These are phyloP conservation scores for Tetramorium bicarinatum DNA, from an alignment of 2,888 invertebrate genomes.

Conservation along the genomic window DNA sequence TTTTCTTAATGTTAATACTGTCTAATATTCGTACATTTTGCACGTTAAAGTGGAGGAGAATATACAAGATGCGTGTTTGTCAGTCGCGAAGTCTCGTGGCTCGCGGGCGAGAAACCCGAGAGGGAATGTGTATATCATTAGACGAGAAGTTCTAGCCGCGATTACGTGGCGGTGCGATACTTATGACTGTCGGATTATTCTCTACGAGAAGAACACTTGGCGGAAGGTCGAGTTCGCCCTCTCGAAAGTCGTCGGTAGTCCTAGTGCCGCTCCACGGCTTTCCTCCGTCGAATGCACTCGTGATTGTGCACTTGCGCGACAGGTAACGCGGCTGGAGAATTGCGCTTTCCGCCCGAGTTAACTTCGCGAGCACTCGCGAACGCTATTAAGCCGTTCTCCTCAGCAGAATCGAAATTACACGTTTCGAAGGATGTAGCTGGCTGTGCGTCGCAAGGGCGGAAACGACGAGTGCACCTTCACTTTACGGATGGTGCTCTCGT, in stretches of 20 bases:
- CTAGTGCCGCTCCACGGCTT: background rate
- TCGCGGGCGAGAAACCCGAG: background rate
- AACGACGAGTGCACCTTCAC: constrained; percentile 16
- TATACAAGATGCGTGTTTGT: background rate
- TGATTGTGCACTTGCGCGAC: constrained; percentile 29
- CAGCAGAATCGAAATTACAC: constrained; percentile 15
- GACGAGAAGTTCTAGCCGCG: background rate
- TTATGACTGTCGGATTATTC: constrained; percentile 29
- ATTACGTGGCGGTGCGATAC: constrained; percentile 25
- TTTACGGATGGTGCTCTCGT: background rate
- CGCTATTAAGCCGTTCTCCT: constrained; percentile 30
- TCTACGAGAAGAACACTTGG: constrained; percentile 62
- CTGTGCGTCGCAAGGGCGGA: constrained; percentile 6
- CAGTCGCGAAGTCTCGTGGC: background rate
- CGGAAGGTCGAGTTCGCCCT: constrained; percentile 15
- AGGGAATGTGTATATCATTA: constrained; percentile 9
- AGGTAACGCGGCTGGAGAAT: constrained; percentile 31
- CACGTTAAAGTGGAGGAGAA: background rate
- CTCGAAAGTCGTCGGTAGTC: constrained; percentile 4
- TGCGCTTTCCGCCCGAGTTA: constrained; percentile 20
- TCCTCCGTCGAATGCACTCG: constrained; percentile 1
- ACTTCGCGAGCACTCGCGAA: constrained; percentile 8
- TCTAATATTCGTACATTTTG: background rate
- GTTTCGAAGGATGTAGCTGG: background rate
- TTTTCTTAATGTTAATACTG: background rate